phyloP scores from a whole-genome alignment of 92 coral and sea anemone genomes.

The Zoanthus sansibaricus region DNA sequence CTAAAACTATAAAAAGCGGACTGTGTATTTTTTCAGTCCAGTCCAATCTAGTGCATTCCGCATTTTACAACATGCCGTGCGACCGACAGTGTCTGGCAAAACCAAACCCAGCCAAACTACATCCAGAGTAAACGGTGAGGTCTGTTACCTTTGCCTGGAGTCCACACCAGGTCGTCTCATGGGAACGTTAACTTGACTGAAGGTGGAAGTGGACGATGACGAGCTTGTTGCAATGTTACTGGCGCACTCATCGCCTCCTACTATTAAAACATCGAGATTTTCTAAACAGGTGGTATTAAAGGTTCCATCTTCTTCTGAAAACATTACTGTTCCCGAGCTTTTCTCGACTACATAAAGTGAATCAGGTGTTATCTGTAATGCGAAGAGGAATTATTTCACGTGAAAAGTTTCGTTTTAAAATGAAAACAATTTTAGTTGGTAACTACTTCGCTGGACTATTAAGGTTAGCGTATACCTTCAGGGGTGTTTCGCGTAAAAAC shows the following conservation, averaged over 20 bases:
- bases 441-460: too few relatives aligned
- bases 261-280: slow-evolving; percentile 2
- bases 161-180: neutral
- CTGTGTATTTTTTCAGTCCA: too few relatives aligned
- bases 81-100: neutral
- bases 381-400: neutral
- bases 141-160: slow-evolving; percentile 3
- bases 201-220: neutral
- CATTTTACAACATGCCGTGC: too few relatives aligned
- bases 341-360: neutral
- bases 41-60: too few relatives aligned
- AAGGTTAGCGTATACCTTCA: too few relatives aligned
- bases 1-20: too few relatives aligned
- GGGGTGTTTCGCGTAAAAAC: too few relatives aligned
- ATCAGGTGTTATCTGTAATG: slow-evolving; percentile 2
- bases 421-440: neutral
- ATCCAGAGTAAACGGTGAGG: neutral
- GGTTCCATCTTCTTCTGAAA: neutral
- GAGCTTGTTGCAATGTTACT: neutral
- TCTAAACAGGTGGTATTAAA: neutral
- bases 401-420: neutral
- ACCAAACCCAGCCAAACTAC: neutral
- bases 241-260: neutral
- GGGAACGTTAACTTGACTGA: neutral
- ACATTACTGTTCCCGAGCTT: neutral